Conservation (phyloP, 2,888 invertebrate genomes). For the Colletes collaris region DNA sequence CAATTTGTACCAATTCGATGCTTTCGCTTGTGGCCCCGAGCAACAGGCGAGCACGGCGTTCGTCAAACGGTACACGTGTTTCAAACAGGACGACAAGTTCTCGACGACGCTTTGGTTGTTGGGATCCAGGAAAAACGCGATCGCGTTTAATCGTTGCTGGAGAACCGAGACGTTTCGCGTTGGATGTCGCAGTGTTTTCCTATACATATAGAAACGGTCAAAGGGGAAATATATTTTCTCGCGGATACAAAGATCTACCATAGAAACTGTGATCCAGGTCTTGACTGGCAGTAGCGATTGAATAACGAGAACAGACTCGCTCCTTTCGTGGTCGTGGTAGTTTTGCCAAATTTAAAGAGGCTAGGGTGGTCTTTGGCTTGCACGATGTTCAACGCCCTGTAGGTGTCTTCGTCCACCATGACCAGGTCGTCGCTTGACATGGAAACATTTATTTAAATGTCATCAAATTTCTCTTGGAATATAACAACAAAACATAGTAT, state of each 20-base stretch:
- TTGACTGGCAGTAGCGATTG: slow-evolving; percentile 88
- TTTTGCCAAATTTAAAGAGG: slow-evolving; percentile 87
- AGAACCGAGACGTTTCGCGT: slow-evolving; percentile 86
- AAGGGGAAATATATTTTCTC: not conserved
- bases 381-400: slow-evolving; percentile 91
- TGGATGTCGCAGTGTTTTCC: slow-evolving; percentile 89
- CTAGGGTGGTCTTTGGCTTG: slow-evolving; percentile 89
- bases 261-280: slow-evolving; percentile 87
- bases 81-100: slow-evolving; percentile 79
- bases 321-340: slow-evolving; percentile 87
- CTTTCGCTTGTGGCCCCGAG: slow-evolving; percentile 72
- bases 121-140: slow-evolving; percentile 87
- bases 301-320: slow-evolving; percentile 89
- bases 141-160: slow-evolving; percentile 87
- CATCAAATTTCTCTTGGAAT: too few species aligned
- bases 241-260: slow-evolving; percentile 83
- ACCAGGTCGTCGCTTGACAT: slow-evolving; percentile 87
- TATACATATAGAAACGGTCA: slow-evolving; percentile 73
- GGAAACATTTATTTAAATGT: not conserved
- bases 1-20: slow-evolving; percentile 75
- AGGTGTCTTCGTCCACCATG: slow-evolving; percentile 89
- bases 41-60: slow-evolving; percentile 70
- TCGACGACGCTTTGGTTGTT: slow-evolving; percentile 86
- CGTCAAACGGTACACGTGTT: slow-evolving; percentile 69
- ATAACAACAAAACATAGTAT: too few species aligned